phyloP scores from a whole-genome alignment of 2,113 vertebrate species.

The Pedionomus torquatus region DNA sequence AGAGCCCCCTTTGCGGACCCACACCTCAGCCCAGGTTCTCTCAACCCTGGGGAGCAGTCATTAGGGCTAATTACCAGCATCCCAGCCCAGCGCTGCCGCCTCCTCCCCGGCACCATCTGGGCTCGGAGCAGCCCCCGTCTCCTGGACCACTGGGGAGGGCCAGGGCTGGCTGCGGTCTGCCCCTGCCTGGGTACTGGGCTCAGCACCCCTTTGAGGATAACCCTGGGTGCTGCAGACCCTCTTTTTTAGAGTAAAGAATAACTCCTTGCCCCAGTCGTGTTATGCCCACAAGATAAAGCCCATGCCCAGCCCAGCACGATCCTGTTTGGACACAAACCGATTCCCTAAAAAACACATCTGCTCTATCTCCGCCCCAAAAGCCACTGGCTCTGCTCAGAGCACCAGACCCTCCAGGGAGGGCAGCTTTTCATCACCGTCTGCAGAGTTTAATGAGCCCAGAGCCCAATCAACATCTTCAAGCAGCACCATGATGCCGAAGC shows the following conservation, averaged over 20 bases:
- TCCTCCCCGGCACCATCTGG: rapidly evolving
- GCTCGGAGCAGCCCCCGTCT: neutral
- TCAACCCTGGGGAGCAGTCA: rapidly evolving
- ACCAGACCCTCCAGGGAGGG: neutral
- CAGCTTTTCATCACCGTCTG: neutral
- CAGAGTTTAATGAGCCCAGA: neutral
- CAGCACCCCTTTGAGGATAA: too few relatives aligned
- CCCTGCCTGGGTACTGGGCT: neutral
- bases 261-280: rapidly evolving
- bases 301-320: neutral
- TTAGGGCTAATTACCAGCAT: neutral
- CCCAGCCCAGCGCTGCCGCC: neutral
- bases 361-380: neutral
- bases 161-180: rapidly evolving
- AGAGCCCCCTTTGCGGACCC: neutral
- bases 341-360: neutral
- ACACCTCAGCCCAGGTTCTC: too few relatives aligned
- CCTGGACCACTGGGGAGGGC: neutral
- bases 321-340: neutral
- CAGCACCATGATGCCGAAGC: neutral
- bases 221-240: neutral
- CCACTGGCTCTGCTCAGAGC: neutral
- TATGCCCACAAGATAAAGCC: neutral
- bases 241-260: neutral
- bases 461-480: neutral